Conservation (phyloP, 2,888 invertebrate species). For the Aricia artaxerxes region DNA sequence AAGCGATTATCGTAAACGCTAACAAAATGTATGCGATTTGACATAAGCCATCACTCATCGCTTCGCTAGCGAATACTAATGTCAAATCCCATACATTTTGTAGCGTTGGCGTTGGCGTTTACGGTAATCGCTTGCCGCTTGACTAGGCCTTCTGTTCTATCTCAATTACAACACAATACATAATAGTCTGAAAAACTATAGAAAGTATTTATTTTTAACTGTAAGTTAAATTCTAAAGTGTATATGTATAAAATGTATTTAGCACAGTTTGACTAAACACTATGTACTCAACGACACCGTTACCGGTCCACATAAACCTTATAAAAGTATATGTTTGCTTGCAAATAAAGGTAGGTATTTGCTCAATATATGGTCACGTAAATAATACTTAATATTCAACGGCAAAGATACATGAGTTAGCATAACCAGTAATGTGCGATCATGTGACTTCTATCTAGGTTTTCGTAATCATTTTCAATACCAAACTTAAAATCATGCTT, state of each 20-base stretch:
- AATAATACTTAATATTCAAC: constrained; percentile 12
- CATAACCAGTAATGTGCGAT: background rate
- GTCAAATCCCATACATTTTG: too few relatives aligned
- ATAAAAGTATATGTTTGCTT: background rate
- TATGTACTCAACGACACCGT: background rate
- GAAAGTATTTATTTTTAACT: background rate
- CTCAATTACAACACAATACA: too few relatives aligned
- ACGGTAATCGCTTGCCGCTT: too few relatives aligned
- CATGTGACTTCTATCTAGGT: background rate
- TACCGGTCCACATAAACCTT: background rate
- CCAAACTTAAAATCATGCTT: background rate
- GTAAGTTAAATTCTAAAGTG: background rate
- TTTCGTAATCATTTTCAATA: background rate
- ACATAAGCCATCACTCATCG: too few relatives aligned
- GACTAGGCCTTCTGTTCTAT: too few relatives aligned
- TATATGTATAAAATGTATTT: background rate
- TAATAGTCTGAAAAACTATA: too few relatives aligned
- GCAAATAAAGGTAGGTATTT: background rate
- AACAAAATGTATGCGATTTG: too few relatives aligned
- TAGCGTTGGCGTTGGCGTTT: too few relatives aligned
- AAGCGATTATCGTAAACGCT: too few relatives aligned
- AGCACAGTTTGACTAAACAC: background rate
- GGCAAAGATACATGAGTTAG: constrained; percentile 3
- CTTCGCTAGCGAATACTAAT: too few relatives aligned
- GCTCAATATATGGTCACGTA: background rate